These are phyloP conservation scores for Drosophila anomelani DNA, from an alignment of 2,888 invertebrate species.

Conservation along the genomic window DNA sequence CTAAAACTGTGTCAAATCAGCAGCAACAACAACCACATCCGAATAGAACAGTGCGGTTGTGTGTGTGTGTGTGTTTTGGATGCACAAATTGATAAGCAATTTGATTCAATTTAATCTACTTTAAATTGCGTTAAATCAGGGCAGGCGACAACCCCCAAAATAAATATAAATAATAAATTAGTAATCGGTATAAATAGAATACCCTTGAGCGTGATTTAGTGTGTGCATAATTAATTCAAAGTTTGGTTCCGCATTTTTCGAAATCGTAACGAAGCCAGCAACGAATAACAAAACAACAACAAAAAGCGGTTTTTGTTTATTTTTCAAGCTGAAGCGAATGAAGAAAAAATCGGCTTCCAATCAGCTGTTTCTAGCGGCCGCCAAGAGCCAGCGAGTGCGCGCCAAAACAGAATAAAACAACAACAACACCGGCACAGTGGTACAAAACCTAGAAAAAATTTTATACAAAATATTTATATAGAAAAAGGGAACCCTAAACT, in stretches of 20 bases:
- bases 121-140: conserved; percentile 26
- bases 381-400: conserved; percentile 49
- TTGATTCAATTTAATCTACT: conserved; percentile 31
- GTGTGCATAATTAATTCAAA: conserved; percentile 57
- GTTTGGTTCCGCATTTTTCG: conserved; percentile 59
- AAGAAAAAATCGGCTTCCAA: conserved; percentile 48
- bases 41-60: conserved; percentile 27
- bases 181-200: conserved; percentile 35
- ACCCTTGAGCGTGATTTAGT: conserved; percentile 24
- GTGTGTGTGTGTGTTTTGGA: conserved; percentile 20
- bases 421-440: conserved; percentile 54
- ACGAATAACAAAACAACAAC: conserved; percentile 39
- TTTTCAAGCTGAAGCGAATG: conserved; percentile 49
- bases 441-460: conserved; percentile 22
- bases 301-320: conserved; percentile 56
- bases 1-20: conserved; percentile 62
- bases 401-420: conserved; percentile 55
- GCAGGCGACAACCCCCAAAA: conserved; percentile 2
- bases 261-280: conserved; percentile 45
- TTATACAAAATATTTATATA: not conserved
- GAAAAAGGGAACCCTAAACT: not conserved
- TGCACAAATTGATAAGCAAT: conserved; percentile 52
- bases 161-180: conserved; percentile 14
- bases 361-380: conserved; percentile 62
- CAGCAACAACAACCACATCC: conserved; percentile 40